Conservation (phyloP, 2,888 invertebrate genomes). For the Fragum fragum region DNA sequence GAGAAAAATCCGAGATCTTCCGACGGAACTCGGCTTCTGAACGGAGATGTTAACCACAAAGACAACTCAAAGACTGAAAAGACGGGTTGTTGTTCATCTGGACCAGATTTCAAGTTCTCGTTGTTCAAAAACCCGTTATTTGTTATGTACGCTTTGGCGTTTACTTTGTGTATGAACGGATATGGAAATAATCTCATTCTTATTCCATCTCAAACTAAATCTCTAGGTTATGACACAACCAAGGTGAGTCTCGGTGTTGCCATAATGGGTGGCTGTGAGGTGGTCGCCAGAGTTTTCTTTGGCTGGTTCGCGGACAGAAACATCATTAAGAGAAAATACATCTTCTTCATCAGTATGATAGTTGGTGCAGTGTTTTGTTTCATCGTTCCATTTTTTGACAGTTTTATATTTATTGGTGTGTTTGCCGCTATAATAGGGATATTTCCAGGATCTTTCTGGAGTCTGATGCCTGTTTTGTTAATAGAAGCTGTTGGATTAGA, state of each 20-base stretch:
- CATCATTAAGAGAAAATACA: constrained; percentile 88
- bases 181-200: constrained; percentile 93
- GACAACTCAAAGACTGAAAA: not conserved
- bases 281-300: constrained; percentile 91
- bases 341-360: constrained; percentile 56
- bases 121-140: constrained; percentile 86
- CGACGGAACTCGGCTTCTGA: constrained; percentile 20
- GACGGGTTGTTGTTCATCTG: constrained; percentile 15
- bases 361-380: constrained; percentile 55
- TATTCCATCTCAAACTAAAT: constrained; percentile 91
- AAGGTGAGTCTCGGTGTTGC: constrained; percentile 87
- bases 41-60: constrained; percentile 28
- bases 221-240: constrained; percentile 89
- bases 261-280: constrained; percentile 91
- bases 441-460: constrained; percentile 70
- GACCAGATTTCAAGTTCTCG: constrained; percentile 43
- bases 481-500: constrained; percentile 69
- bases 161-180: constrained; percentile 92
- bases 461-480: constrained; percentile 65
- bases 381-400: constrained; percentile 58
- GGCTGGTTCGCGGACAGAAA: constrained; percentile 91
- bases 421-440: constrained; percentile 68
- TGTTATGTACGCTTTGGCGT: constrained; percentile 91
- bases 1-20: constrained; percentile 23
- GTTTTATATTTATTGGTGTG: constrained; percentile 52